Evolutionary conservation across 1,140 invertebrate genomes (phyloP), one percentile per base, ranked within the genome.

Genomic region (Aphelenchoides fujianensis): DNA sequence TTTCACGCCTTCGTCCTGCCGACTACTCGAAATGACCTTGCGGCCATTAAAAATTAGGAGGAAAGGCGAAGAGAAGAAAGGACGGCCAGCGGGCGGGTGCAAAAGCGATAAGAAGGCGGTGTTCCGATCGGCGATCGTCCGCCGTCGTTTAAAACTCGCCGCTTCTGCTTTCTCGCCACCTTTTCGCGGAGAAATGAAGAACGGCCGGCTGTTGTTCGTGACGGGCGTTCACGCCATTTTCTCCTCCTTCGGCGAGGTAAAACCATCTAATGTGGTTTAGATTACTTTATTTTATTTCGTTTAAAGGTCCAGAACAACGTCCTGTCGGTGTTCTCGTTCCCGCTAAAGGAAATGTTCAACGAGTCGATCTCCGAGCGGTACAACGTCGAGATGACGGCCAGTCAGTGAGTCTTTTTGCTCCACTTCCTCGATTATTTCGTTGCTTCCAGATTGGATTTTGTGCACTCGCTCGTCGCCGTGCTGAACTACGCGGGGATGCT

Each of bases 261-360:
- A 48, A 48, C 12, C 12, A 12, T 48, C 41, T 12, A 48, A 12
- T 48, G 23, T 48, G 41, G 12, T 12, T 48, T 48, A 48, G 41
- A 23, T 48, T 12, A 48, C 12, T 12, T 23, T 12, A 23, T 23
- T 48, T 48, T 48, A 48, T 48, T 12, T 48, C 41, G 12, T 12
- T 12, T 23, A 48, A 48, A 12, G 12, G 5, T 59, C 27, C 55
- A 59, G 55, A 7, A 19, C 19, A 59, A 59, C 5, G 23, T 59
- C 34, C 5, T 59, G 12, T 48, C 41, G 41, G 41, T 48, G 41
- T 48, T 48, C 23, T 16, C 12, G 12, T 16, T 48, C 12, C 41
- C 41, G 23, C 12, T 48, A 48, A 48, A 48, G 23, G 12, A 19
- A 5, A 59, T 59, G 55, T 59, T 59, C 55, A 59, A 59, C 34